phyloP scores from a whole-genome alignment of 2,888 invertebrate species.

The Dendrolimus pini region DNA sequence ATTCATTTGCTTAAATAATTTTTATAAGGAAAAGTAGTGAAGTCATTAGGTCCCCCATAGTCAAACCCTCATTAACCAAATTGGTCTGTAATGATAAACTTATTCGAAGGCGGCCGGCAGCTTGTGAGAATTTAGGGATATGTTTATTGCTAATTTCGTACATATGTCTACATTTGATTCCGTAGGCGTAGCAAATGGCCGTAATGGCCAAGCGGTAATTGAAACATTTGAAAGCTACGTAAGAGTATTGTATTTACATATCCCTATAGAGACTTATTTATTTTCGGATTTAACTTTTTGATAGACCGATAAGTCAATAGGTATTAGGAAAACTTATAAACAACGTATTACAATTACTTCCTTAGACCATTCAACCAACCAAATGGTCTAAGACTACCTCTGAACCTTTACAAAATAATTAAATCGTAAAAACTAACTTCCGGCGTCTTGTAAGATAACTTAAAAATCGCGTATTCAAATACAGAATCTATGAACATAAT shows the following conservation, averaged over 20 bases:
- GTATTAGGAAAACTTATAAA: not conserved
- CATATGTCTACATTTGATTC: not conserved
- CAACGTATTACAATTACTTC: no score
- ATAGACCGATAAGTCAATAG: not conserved
- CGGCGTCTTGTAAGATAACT: no score
- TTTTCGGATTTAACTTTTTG: not conserved
- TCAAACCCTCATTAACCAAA: not conserved
- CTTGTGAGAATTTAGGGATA: not conserved
- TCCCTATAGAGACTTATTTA: no score
- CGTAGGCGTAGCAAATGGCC: not conserved
- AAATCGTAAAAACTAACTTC: no score
- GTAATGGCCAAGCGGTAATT: not conserved
- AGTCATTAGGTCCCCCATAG: constrained; percentile 1
- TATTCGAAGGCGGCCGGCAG: not conserved
- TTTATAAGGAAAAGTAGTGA: no score
- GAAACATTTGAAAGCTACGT: not conserved
- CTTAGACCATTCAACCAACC: no score
- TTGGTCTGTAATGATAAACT: not conserved
- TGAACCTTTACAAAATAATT: no score
- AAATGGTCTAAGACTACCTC: no score
- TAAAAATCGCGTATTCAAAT: no score
- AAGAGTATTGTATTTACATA: no score
- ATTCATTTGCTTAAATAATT: no score
- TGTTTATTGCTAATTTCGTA: not conserved
- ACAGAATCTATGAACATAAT: no score